Percentiles rank a stretch among this genome's conserved stretches.
Conservation (phyloP, 2,797 vertebrate species). For the Trachops cirrhosus region DNA sequence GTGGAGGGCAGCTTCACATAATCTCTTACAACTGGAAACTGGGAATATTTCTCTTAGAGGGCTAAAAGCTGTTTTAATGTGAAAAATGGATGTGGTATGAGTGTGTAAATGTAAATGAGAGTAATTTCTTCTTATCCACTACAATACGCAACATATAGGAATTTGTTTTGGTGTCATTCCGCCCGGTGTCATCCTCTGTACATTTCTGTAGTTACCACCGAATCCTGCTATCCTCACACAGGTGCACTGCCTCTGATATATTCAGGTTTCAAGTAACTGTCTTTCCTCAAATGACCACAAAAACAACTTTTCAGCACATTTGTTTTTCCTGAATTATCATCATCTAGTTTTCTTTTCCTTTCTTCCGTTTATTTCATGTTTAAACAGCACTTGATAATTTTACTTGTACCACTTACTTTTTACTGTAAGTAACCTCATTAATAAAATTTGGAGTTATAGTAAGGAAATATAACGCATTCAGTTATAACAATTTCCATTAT, state of each 20-base stretch:
- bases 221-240: neutral
- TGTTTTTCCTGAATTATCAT: neutral
- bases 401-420: neutral
- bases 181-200: neutral
- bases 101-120: neutral
- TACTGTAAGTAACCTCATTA: neutral
- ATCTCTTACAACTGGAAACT: neutral
- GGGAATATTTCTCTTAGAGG: neutral
- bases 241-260: neutral
- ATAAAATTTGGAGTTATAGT: neutral
- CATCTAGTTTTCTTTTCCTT: neutral
- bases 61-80: neutral
- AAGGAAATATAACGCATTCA: neutral
- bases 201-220: neutral
- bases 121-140: neutral
- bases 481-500: neutral
- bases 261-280: neutral
- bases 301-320: neutral
- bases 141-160: neutral
- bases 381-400: neutral
- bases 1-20: neutral
- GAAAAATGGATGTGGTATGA: neutral
- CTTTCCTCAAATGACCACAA: neutral
- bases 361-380: neutral
- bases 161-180: neutral